Evolutionary conservation across 30 jellyfish, hydroid and myxozoan species (phyloP).

Genomic region (Phacellophora camtschatica): DNA sequence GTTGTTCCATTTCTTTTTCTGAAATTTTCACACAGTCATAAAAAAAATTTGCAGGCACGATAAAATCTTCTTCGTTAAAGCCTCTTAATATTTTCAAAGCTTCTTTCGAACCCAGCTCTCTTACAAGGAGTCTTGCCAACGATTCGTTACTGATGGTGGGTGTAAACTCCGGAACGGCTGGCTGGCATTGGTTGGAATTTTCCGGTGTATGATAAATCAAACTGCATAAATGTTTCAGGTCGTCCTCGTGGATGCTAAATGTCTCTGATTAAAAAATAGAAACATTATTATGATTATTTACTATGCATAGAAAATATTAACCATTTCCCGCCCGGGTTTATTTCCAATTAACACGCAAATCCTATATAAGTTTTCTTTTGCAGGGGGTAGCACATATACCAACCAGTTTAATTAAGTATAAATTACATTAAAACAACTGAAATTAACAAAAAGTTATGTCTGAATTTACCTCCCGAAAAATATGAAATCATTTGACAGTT

Average conservation of each 20-base stretch:
- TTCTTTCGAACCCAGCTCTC: slow-evolving; percentile 47
- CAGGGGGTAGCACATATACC: too few species aligned
- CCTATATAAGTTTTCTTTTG: too few species aligned
- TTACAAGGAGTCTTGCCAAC: slow-evolving; percentile 43
- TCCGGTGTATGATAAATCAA: slow-evolving; percentile 22
- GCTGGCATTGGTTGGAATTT: slow-evolving; percentile 7
- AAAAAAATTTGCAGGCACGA: not conserved
- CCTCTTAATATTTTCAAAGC: slow-evolving; percentile 14
- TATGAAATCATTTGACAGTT: too few species aligned
- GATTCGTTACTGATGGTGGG: slow-evolving; percentile 43
- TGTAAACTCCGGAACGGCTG: slow-evolving; percentile 57
- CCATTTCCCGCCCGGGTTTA: too few species aligned
- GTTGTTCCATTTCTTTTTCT: slow-evolving; percentile 45
- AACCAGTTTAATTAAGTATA: too few species aligned
- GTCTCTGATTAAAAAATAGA: slow-evolving; percentile 4
- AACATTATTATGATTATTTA: not conserved
- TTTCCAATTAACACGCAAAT: too few species aligned
- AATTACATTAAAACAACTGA: too few species aligned
- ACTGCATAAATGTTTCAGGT: slow-evolving; percentile 24
- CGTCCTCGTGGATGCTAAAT: slow-evolving; percentile 12
- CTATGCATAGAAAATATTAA: too few species aligned
- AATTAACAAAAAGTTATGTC: too few species aligned
- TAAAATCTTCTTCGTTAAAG: not conserved
- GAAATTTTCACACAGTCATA: slow-evolving; percentile 46
- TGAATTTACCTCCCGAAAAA: too few species aligned